These are phyloP conservation scores for Heliothis peltigera DNA, from an alignment of 2,888 invertebrate species.

Conservation along the genomic window DNA sequence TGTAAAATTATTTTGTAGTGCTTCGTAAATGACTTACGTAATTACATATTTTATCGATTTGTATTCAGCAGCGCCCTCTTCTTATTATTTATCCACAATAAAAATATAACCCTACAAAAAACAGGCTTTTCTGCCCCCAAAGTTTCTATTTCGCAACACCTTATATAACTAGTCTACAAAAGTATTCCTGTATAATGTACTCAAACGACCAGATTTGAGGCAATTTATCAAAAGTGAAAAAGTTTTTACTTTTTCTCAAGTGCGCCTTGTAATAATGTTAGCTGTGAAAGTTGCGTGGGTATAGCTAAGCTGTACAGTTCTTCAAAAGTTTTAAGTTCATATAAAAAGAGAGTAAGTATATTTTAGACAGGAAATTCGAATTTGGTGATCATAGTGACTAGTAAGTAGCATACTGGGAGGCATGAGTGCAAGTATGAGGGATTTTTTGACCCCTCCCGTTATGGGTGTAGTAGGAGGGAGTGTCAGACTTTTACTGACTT, in stretches of 20 bases:
- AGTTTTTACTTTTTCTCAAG: not conserved
- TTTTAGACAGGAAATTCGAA: too few species aligned
- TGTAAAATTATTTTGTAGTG: too few species aligned
- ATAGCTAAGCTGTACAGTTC: not conserved
- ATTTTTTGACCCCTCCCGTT: too few species aligned
- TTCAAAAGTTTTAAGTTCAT: not conserved
- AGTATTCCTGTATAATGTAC: constrained; percentile 1
- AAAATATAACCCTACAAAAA: not conserved
- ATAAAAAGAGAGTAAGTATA: not conserved
- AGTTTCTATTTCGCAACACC: not conserved
- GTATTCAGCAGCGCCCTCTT: not conserved
- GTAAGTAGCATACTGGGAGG: too few species aligned
- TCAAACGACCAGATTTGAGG: constrained; percentile 1
- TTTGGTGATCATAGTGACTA: too few species aligned
- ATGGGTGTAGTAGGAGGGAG: too few species aligned
- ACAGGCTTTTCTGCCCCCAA: not conserved
- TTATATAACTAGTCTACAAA: constrained; percentile 1
- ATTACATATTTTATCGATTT: too few species aligned
- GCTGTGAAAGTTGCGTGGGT: not conserved
- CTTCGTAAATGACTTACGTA: too few species aligned
- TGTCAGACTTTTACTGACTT: too few species aligned
- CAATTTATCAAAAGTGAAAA: constrained; percentile 2
- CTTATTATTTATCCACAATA: not conserved
- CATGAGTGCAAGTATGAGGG: too few species aligned
- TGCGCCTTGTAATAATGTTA: not conserved